Evolutionary conservation across 1,140 invertebrate species (phyloP).

Genomic region (Tetraneura akinire): DNA sequence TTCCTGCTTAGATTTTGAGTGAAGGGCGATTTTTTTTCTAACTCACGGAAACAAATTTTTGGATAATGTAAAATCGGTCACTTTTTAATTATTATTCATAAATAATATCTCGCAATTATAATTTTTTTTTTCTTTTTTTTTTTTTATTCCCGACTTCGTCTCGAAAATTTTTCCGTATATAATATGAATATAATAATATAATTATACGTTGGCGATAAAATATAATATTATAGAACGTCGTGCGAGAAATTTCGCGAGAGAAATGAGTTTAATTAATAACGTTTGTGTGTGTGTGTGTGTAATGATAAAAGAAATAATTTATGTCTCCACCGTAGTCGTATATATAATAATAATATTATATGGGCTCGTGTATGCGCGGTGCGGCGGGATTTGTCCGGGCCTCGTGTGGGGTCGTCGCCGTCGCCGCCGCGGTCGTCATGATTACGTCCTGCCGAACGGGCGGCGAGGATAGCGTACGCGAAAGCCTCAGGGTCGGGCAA

Average conservation of each 20-base stretch:
- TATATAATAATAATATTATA: slow-evolving; percentile 13
- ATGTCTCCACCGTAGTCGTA: not conserved
- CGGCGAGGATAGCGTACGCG: too few relatives aligned
- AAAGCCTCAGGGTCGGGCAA: not conserved
- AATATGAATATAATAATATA: too few relatives aligned
- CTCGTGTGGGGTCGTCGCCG: not conserved
- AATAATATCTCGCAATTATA: too few relatives aligned
- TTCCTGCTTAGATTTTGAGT: too few relatives aligned
- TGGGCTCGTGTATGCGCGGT: slow-evolving; percentile 1
- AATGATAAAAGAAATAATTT: slow-evolving; percentile 52
- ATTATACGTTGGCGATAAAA: too few relatives aligned
- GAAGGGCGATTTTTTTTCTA: too few relatives aligned
- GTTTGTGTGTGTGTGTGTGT: not conserved
- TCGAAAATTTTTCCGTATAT: too few relatives aligned
- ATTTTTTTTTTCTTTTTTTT: too few relatives aligned
- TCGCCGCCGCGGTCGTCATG: slow-evolving; percentile 17
- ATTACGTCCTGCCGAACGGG: slow-evolving; percentile 32
- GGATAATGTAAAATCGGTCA: too few relatives aligned
- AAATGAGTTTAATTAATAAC: slow-evolving; percentile 50
- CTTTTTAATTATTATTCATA: too few relatives aligned
- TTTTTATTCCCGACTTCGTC: too few relatives aligned
- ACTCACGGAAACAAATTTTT: too few relatives aligned
- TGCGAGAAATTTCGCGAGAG: slow-evolving; percentile 21
- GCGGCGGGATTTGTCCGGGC: slow-evolving; percentile 35
- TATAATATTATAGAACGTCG: not conserved